Base-by-base conservation (phyloP, 2,888 invertebrate genomes). In the Limnephilus rhombicus region DNA sequence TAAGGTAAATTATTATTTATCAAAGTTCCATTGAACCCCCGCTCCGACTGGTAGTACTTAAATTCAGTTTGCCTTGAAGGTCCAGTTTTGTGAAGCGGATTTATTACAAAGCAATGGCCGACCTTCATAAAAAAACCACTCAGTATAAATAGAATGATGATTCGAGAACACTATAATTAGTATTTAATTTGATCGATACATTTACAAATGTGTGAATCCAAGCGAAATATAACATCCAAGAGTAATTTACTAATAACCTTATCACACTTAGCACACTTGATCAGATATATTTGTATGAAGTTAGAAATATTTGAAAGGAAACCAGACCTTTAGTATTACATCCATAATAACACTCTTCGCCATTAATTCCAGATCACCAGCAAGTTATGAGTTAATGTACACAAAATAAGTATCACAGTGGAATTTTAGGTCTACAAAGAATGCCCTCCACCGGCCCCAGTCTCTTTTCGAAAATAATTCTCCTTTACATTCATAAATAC, bases 31-130 rank as follows among this genome's bases (percentile, higher is more conserved):
- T n/a, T 24, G 68, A 68, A n/a, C 68, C n/a, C 24, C 68, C 24
- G 7, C 68, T 68, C 24, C 24, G 68, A n/a, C 68, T 68, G 2
- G n/a, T 9, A 24, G 24, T 68, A n/a, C n/a, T 68, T 68, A 68
- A 68, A 24, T 68, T 68, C 68, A 68, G 37, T 83, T 24, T 34
- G 12, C 83, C 83, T 83, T 83, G 83, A 83, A 83, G 37, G 83
- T 83, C 37, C 83, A 83, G 83, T 83, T 83, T 83, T 18, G 34
- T 37, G 83, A 83, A 0, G 13, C 12, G 9, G 24, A 13, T 37
- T 37, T 18, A 37, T 41, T 15, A 83, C 37, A 83, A 83, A 83
- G 83, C 83, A 83, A 83, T 83, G 83, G 24, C 83, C 83, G 83
- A 15, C 83, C 83, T 83, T 83, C 68, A 24, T 24, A 68, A 68